These are phyloP conservation scores for Notiomystis cincta DNA, from an alignment of 2,113 vertebrate genomes.

Conservation along the genomic window DNA sequence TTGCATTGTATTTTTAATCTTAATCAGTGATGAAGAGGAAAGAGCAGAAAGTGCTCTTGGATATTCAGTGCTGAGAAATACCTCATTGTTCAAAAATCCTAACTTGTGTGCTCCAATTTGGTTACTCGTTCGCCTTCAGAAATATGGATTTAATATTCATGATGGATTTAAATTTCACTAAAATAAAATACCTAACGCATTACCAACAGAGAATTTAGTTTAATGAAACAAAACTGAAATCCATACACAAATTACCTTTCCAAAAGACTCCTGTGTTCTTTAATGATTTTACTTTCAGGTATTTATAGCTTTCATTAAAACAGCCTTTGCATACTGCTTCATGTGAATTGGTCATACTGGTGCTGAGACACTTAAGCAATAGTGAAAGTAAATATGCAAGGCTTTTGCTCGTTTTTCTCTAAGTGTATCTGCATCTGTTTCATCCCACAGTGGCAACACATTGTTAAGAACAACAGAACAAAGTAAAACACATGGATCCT, in stretches of 20 bases:
- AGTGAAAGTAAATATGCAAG: background rate
- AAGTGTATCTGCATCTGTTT: background rate
- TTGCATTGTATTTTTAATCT: background rate
- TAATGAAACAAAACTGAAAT: background rate
- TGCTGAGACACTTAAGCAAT: background rate
- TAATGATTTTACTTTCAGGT: background rate
- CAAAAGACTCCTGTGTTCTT: background rate
- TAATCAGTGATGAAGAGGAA: background rate
- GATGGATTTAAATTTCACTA: constrained; percentile 5
- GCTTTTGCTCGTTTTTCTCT: background rate
- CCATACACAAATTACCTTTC: background rate
- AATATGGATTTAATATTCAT: constrained; percentile 52
- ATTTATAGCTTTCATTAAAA: constrained; percentile 36
- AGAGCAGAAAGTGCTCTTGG: background rate
- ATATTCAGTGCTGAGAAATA: background rate
- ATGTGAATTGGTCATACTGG: background rate
- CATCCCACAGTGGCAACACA: background rate
- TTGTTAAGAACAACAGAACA: background rate
- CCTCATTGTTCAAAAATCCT: constrained; percentile 33
- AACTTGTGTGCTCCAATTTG: background rate
- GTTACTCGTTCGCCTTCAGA: background rate
- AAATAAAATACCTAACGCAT: constrained; percentile 6
- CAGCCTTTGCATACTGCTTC: background rate
- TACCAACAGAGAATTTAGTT: constrained; percentile 8
- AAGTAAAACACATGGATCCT: background rate